phyloP scores from a whole-genome alignment of 2,888 invertebrate species.

The Cancer borealis region DNA sequence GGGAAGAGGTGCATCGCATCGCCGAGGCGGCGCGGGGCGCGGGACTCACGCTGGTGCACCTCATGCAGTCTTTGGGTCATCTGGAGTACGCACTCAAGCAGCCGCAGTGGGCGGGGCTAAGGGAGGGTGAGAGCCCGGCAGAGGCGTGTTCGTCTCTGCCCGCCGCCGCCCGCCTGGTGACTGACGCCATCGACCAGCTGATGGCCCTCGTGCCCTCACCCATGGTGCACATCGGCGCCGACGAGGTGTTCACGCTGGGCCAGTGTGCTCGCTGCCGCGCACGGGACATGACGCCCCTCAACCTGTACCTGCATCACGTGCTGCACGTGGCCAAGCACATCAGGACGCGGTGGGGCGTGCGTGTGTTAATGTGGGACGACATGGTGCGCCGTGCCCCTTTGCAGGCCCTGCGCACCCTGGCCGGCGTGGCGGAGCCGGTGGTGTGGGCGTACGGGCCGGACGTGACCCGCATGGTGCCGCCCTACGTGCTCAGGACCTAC shows the following conservation, averaged over 20 bases:
- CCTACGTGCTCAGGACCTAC: slow-evolving; percentile 81
- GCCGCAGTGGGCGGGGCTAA: slow-evolving; percentile 79
- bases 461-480: slow-evolving; percentile 78
- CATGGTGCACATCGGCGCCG: slow-evolving; percentile 87
- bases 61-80: slow-evolving; percentile 82
- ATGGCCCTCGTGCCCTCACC: slow-evolving; percentile 80
- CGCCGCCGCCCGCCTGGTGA: slow-evolving; percentile 78
- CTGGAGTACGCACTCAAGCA: slow-evolving; percentile 80
- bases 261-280: slow-evolving; percentile 83
- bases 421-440: slow-evolving; percentile 82
- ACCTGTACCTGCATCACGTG: slow-evolving; percentile 79
- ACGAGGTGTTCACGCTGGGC: slow-evolving; percentile 87
- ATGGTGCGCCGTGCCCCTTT: slow-evolving; percentile 80
- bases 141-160: slow-evolving; percentile 80
- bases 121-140: slow-evolving; percentile 79
- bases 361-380: slow-evolving; percentile 83
- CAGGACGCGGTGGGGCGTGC: slow-evolving; percentile 79
- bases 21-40: slow-evolving; percentile 79
- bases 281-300: slow-evolving; percentile 54
- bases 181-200: slow-evolving; percentile 79
- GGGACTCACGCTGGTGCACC: slow-evolving; percentile 82
- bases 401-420: slow-evolving; percentile 78
- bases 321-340: slow-evolving; percentile 79
- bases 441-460: slow-evolving; percentile 82
- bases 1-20: slow-evolving; percentile 79